phyloP scores from a whole-genome alignment of 1,140 invertebrate species.

The Eurosta solidaginis region DNA sequence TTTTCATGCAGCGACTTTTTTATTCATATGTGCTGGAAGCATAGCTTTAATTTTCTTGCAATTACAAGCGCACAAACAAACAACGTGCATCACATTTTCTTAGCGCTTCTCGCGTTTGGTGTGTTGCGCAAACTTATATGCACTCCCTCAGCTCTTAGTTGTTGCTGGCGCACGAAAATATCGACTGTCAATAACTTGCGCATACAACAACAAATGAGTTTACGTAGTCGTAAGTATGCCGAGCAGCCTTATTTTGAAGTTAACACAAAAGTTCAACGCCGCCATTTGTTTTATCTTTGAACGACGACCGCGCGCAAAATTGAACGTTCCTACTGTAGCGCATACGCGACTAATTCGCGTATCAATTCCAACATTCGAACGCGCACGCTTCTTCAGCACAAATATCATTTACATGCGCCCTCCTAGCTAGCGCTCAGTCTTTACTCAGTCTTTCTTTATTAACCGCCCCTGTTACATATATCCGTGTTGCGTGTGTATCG shows the following conservation, averaged over 20 bases:
- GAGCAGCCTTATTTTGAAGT: background rate
- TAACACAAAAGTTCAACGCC: background rate
- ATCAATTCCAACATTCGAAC: background rate
- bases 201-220: background rate
- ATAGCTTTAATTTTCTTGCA: background rate
- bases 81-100: background rate
- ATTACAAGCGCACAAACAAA: background rate
- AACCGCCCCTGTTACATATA: background rate
- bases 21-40: background rate
- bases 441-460: background rate
- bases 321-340: background rate
- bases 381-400: no score
- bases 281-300: conserved; percentile 25
- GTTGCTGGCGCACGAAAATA: background rate
- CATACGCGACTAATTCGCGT: background rate
- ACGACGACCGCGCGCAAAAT: background rate
- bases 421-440: background rate
- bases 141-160: no score
- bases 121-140: background rate
- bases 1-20: background rate
- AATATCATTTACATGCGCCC: background rate
- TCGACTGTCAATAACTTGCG: background rate
- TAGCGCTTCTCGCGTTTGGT: background rate
- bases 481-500: background rate
- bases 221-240: background rate